Evolutionary conservation across 2,797 vertebrate species (phyloP).

Genomic region (Cryptoprocta ferox): DNA sequence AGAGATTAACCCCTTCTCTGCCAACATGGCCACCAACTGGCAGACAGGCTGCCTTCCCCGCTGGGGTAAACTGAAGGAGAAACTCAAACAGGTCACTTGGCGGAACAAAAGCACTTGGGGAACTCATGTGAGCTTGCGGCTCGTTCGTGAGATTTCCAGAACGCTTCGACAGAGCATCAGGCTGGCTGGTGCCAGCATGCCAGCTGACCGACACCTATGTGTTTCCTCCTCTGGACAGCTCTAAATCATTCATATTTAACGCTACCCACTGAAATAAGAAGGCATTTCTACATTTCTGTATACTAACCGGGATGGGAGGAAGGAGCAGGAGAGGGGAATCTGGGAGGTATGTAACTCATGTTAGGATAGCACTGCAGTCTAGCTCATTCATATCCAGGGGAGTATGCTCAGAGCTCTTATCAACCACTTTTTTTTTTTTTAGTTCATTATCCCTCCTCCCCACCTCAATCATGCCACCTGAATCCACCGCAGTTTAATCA

Average conservation of each 20-base stretch:
- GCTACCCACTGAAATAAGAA: slow-evolving; percentile 34
- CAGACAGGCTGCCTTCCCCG: slow-evolving; percentile 82
- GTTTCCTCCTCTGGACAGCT: slow-evolving; percentile 28
- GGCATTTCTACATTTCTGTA: slow-evolving; percentile 9
- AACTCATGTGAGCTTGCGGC: slow-evolving; percentile 20
- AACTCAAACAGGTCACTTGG: slow-evolving; percentile 70
- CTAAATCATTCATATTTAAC: slow-evolving; percentile 38
- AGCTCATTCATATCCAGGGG: slow-evolving; percentile 67
- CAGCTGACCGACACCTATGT: slow-evolving; percentile 36
- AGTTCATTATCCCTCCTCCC: slow-evolving; percentile 62
- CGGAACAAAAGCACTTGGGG: neutral
- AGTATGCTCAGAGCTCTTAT: slow-evolving; percentile 58
- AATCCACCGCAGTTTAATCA: slow-evolving; percentile 79
- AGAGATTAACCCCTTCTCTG: slow-evolving; percentile 89
- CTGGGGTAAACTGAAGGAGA: slow-evolving; percentile 57
- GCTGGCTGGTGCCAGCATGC: slow-evolving; percentile 39
- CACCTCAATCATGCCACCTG: neutral
- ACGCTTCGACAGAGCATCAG: slow-evolving; percentile 44
- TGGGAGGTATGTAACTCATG: slow-evolving; percentile 72
- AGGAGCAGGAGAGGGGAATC: neutral
- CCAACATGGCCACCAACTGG: slow-evolving; percentile 90
- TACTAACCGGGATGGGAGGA: slow-evolving; percentile 8
- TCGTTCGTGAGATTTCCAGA: slow-evolving; percentile 60
- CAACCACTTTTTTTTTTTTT: slow-evolving; percentile 77
- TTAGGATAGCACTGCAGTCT: slow-evolving; percentile 84